Conservation (phyloP, 1,140 invertebrate species). For the Mylabris phalerata region DNA sequence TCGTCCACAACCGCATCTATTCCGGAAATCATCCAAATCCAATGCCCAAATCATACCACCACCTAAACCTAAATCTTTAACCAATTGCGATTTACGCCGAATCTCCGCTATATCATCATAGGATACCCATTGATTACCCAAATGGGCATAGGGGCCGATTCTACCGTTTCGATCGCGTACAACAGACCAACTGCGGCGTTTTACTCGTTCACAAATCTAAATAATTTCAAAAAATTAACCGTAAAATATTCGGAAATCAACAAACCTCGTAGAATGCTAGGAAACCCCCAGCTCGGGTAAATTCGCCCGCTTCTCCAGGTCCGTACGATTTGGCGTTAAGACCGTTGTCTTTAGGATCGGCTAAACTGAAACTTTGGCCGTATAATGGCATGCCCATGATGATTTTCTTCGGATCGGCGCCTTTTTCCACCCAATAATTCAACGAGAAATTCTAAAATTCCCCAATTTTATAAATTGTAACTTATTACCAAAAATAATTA, state of each 20-base stretch:
- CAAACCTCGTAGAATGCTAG: slow-evolving; percentile 77
- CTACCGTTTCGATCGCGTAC: slow-evolving; percentile 53
- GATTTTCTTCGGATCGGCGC: slow-evolving; percentile 63
- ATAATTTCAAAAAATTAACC: slow-evolving; percentile 45
- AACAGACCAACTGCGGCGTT: slow-evolving; percentile 58
- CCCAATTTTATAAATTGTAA: not conserved
- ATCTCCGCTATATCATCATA: slow-evolving; percentile 70
- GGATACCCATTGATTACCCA: slow-evolving; percentile 72
- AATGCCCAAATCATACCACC: slow-evolving; percentile 78
- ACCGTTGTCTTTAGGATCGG: slow-evolving; percentile 49
- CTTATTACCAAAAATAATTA: slow-evolving; percentile 37
- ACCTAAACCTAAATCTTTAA: slow-evolving; percentile 54
- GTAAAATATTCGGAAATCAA: slow-evolving; percentile 68
- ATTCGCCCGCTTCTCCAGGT: slow-evolving; percentile 71
- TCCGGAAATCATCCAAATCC: slow-evolving; percentile 67
- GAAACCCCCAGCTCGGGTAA: slow-evolving; percentile 71
- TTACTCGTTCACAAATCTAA: slow-evolving; percentile 58
- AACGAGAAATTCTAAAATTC: slow-evolving; percentile 66
- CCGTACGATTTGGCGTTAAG: slow-evolving; percentile 62
- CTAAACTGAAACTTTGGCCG: slow-evolving; percentile 72
- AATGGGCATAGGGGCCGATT: slow-evolving; percentile 67
- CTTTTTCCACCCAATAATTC: slow-evolving; percentile 71
- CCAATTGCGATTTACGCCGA: slow-evolving; percentile 50
- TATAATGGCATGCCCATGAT: slow-evolving; percentile 78
- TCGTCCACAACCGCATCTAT: slow-evolving; percentile 56